Percentiles rank a stretch among this genome's conserved stretches.
Conservation (phyloP, 2,888 invertebrate species). For the Amblyjoppa proteus region DNA sequence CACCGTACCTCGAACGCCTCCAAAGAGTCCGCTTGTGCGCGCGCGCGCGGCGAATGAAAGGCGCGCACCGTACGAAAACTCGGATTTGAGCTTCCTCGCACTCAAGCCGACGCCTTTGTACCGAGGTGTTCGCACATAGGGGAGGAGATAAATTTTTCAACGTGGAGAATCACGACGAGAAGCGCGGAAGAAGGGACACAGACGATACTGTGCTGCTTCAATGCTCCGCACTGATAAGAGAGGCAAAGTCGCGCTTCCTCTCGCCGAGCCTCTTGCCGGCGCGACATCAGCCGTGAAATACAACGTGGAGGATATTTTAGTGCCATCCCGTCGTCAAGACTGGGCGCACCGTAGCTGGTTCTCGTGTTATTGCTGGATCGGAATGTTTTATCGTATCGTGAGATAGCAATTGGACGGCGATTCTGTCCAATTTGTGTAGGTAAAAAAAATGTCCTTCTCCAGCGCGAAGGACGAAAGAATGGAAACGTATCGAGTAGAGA, state of each 20-base stretch:
- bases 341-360: too few species aligned
- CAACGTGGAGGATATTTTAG: too few species aligned
- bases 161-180: neutral
- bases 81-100: constrained; percentile 4
- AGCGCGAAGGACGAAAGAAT: too few species aligned
- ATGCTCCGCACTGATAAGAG: constrained; percentile 21
- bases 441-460: too few species aligned
- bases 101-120: neutral
- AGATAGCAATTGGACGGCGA: too few species aligned
- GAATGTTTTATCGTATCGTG: too few species aligned
- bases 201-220: neutral
- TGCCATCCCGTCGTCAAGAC: too few species aligned
- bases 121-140: neutral
- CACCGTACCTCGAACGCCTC: neutral
- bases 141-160: constrained; percentile 34
- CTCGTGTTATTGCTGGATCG: too few species aligned
- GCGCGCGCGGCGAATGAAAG: constrained; percentile 9
- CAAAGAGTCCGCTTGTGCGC: neutral
- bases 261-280: neutral
- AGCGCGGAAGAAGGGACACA: neutral
- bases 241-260: neutral
- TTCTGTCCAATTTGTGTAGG: too few species aligned
- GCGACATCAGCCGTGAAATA: neutral
- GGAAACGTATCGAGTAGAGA: too few species aligned
- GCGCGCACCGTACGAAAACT: constrained; percentile 9